Base-by-base conservation (phyloP, 2,888 invertebrate genomes). In the Ophion obscuratus region DNA sequence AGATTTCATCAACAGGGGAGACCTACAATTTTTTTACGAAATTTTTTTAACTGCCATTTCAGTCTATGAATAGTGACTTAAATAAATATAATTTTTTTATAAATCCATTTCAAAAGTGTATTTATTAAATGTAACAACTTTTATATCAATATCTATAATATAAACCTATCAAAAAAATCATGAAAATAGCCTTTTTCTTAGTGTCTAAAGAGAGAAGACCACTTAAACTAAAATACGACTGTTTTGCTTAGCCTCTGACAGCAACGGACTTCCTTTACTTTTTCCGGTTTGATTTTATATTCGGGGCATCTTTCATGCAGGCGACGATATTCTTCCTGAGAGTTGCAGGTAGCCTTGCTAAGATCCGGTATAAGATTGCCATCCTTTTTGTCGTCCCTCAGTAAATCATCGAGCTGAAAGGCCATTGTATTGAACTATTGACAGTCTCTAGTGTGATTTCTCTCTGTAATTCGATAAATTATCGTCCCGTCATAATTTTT, bases 221-320 rank as follows among this genome's bases (percentile, higher is more conserved):
- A 0, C 24, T 31, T 31, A 31, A 31, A 31, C 31, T 31, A 4
- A 31, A 31, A 31, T 40, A 40, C 36, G 27, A 24, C 40, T 44
- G 17, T 27, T 31, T 40, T 57, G 0, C 24, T 17, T 68, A 64
- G 10, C 17, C 40, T 3, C 62, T 17, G 61, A 40, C 5, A 81
- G 31, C 77, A 31, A 40, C 9, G 5, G 67, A 66, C 27, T 67
- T 53, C 71, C 62, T 81, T 86, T 94, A 96, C 97, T 95, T 97
- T 98, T 92, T 98, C 98, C 0, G 97, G 96, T 88, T 97, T 96
- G 89, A 98, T 97, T 94, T 98, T 98, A 92, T 97, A 98, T 93
- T 98, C 98, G 0, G 98, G 98, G 14, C 98, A 97, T 94, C 97
- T 97, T 91, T 98, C 98, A 93, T 97, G 95, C 71, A 98, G 95